Base-by-base conservation (phyloP, 2,888 invertebrate species). In the Drosophila fulvimacula region DNA sequence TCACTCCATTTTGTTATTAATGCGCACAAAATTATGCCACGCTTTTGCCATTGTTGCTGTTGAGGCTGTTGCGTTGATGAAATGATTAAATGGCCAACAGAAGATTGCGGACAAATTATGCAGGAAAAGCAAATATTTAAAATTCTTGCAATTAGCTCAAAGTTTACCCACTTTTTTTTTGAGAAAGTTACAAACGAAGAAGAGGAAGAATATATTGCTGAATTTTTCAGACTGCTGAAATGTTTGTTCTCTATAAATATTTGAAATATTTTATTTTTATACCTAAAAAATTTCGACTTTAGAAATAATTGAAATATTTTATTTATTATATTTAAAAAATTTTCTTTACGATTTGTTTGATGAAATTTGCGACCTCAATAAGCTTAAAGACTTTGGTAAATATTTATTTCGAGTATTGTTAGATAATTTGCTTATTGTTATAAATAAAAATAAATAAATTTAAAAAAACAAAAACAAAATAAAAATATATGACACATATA, bases 1-100 rank as follows among this genome's bases (percentile, higher is more conserved):
- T 84, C 73, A 70, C 80, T 82, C 72, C 76, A 76, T 84, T 84
- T 82, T 67, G 41, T 76, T 77, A 77, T 81, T 82, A 78, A 81
- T 77, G 72, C 79, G 63, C 74, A 49, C 46, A 64, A 70, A 82
- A 81, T 77, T 82, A 81, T 81, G 77, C 76, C 67, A 62, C 13
- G 65, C 52, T 67, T 74, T 72, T 64, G 17, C 19, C 4, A 24
- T 44, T 38, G 39, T 39, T 57, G n/a, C 21, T 60, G 56, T 5
- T 34, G 32, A 15, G 49, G 41, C 21, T 62, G 41, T 41, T 42
- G 68, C 15, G 56, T 44, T 38, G 72, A 76, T 68, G 68, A 17
- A 49, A 75, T 75, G 63, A 67, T 58, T 75, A 72, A 75, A 67
- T 75, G 51, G 32, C 60, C 60, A 38, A 39, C 46, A 58, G 49